A percentile compares a stretch with the other conserved stretches of the same genome.
Evolutionary conservation across 2,797 vertebrate species (phyloP).

Genomic region (Sternarchorhynchus goeldii): DNA sequence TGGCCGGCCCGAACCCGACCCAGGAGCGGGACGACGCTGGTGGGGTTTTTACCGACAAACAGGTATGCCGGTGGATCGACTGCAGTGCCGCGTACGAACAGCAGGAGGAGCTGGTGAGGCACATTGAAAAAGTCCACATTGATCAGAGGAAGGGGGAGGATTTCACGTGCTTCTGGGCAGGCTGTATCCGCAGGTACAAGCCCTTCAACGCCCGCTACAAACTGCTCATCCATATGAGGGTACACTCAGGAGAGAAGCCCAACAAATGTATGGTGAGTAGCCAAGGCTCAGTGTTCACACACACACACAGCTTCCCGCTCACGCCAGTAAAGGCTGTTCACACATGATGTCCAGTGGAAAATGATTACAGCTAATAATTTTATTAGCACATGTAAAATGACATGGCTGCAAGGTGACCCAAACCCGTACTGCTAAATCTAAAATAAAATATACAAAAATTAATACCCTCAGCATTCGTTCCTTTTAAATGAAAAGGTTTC

Average conservation of each 20-base stretch:
- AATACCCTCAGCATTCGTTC: too few species aligned
- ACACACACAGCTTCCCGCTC: conserved; percentile 4
- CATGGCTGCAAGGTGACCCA: too few species aligned
- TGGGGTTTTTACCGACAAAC: conserved; percentile 75
- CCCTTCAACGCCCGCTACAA: conserved; percentile 99
- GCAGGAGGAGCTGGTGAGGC: conserved; percentile 98
- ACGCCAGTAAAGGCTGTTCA: not conserved
- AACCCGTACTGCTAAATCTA: too few species aligned
- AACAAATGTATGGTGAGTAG: conserved; percentile 99
- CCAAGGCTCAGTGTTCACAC: not conserved
- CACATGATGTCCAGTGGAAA: too few species aligned
- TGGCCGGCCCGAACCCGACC: conserved; percentile 48
- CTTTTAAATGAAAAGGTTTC: not conserved
- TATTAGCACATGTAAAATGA: too few species aligned
- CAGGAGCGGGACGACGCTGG: conserved; percentile 75
- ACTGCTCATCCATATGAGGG: conserved; percentile 99
- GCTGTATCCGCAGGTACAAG: conserved; percentile 95
- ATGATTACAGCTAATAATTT: too few species aligned
- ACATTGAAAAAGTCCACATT: conserved; percentile 98
- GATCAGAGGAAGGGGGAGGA: conserved; percentile 99
- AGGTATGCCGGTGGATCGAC: conserved; percentile 97
- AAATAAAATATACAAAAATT: too few species aligned
- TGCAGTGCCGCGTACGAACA: conserved; percentile 93
- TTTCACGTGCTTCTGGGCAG: conserved; percentile 99
- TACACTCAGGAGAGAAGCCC: conserved; percentile 98